Evolutionary conservation across 2,797 vertebrate species (phyloP), one percentile per base, ranked within the genome.

Genomic region (Philypnodon macrostomus): DNA sequence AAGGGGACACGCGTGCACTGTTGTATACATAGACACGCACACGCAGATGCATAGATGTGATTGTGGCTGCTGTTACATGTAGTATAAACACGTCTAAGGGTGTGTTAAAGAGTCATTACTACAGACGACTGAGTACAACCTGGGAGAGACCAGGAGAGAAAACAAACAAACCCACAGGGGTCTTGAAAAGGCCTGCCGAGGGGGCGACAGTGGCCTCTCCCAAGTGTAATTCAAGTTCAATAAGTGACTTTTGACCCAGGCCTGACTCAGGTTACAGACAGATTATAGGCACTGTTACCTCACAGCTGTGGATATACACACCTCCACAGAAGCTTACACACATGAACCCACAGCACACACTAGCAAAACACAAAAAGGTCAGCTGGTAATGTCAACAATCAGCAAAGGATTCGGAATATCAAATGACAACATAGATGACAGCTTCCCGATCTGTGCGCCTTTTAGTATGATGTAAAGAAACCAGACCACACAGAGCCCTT

Each of bases 181-280:
- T 74, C 72, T 65, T 70, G 70, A 63, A 70, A 64, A 52, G 48
- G 59, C 46, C 53, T 29, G 77, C 52, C 49, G 75, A 66, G 70
- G 67, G 72, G 66, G 49, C 17, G 40, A 63, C 61, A 61, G 67
- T 57, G 80, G 78, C 66, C 78, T 82, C 77, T 77, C 77, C 73
- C 72, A 66, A n/a, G 78, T 81, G 80, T 82, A 80, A 86, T 84
- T 86, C 77, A 83, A 87, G 85, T 86, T 86, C 83, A 87, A 87
- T 85, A 85, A 85, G 75, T 87, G 80, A 87, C 83, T 80, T 68
- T 67, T 85, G 67, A 85, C 83, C 84, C 74, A 49, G 27, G 72
- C 70, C 64, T 54, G 65, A 80, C 83, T 88, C 81, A 58, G 79
- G 83, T 87, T 86, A 80, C 86, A 72, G 77, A 81, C 79, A 80